These are phyloP conservation scores for Plebejus anna DNA, from an alignment of 2,888 invertebrate species.

Conservation along the genomic window DNA sequence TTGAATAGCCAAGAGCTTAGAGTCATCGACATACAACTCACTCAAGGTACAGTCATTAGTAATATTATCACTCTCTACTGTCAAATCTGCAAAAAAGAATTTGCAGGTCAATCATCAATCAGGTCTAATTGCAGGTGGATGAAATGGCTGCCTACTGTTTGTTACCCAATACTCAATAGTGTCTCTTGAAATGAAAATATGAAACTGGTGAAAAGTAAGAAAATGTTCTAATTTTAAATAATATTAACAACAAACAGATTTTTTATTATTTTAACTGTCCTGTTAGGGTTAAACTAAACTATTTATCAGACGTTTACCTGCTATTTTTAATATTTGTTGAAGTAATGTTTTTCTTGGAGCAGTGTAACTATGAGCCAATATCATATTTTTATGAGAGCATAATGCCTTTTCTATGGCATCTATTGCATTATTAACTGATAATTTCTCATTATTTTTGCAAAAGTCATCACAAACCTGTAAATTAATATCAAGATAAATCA, in stretches of 20 bases:
- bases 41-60: background rate
- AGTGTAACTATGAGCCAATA: background rate
- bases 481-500: conserved; percentile 34
- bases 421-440: conserved; percentile 5
- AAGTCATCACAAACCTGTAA: background rate
- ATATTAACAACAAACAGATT: too few species aligned
- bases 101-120: too few species aligned
- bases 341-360: background rate
- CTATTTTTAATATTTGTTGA: background rate
- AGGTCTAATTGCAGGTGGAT: too few species aligned
- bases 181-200: too few species aligned
- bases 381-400: background rate
- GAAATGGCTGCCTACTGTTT: too few species aligned
- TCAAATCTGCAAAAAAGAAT: background rate
- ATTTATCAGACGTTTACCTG: background rate
- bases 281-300: background rate
- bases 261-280: background rate
- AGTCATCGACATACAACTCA: background rate
- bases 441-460: background rate
- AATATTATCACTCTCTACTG: too few species aligned
- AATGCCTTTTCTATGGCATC: background rate
- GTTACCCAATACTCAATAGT: too few species aligned
- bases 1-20: conserved; percentile 8
- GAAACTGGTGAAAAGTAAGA: too few species aligned
- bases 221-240: too few species aligned